phyloP scores from a whole-genome alignment of 2,888 invertebrate genomes.

The Rhogogaster chlorosoma region DNA sequence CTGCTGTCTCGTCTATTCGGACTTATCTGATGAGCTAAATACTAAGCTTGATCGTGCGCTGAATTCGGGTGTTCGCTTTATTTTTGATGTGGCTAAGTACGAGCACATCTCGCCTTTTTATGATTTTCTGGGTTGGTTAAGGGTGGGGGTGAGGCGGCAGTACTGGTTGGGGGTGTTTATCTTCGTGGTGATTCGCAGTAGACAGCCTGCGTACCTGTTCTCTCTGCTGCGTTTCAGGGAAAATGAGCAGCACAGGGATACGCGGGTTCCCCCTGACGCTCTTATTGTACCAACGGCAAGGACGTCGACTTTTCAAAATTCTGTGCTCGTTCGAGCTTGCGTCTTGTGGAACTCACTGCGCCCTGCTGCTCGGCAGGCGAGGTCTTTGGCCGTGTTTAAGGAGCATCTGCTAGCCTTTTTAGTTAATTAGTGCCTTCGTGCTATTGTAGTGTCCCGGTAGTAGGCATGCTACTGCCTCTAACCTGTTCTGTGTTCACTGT shows the following conservation, averaged over 20 bases:
- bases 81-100: not conserved
- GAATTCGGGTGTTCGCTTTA: not conserved
- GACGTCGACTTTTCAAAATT: constrained; percentile 20
- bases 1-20: not conserved
- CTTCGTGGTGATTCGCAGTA: not conserved
- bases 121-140: not conserved
- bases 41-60: not conserved
- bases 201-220: not conserved
- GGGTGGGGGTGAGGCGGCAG: not conserved
- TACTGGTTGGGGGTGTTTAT: not conserved
- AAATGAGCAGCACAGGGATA: not conserved
- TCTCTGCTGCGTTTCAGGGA: no score
- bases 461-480: no score
- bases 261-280: not conserved
- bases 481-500: no score
- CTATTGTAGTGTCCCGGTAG: no score
- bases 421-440: no score
- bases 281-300: not conserved
- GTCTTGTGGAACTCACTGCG: no score
- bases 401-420: no score
- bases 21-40: not conserved
- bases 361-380: not conserved
- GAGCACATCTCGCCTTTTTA: constrained; percentile 7
- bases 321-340: constrained; percentile 6
- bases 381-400: not conserved